These are phyloP conservation scores for Gambusia yucatana DNA, from an alignment of 2,797 vertebrate species.

Conservation along the genomic window DNA sequence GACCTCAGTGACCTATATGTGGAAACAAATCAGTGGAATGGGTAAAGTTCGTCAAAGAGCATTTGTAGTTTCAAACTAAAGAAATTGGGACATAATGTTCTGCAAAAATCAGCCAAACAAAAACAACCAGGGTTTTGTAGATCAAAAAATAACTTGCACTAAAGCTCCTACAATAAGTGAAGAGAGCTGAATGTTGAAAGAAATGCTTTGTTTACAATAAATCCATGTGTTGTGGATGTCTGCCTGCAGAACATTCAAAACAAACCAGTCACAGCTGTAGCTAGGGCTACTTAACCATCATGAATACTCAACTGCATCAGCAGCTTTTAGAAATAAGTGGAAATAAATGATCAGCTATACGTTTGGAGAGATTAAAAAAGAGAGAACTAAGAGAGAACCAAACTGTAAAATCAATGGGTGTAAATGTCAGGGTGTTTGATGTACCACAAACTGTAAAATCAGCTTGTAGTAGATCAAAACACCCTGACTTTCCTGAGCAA, in stretches of 20 bases:
- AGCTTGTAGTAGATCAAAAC: neutral
- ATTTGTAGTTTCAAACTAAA: conserved; percentile 12
- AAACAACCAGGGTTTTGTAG: neutral
- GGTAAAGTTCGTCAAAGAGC: conserved; percentile 19
- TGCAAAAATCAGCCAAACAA: neutral
- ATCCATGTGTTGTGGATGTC: neutral
- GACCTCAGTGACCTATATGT: conserved; percentile 49
- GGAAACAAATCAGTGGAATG: conserved; percentile 18
- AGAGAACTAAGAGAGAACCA: neutral
- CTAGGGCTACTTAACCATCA: neutral
- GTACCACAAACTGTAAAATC: neutral
- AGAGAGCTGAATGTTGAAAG: neutral
- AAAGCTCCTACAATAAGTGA: neutral
- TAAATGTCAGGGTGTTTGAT: no score
- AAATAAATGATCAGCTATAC: neutral
- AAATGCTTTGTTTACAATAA: neutral
- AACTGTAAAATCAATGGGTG: neutral
- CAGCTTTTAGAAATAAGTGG: neutral
- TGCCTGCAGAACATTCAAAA: neutral
- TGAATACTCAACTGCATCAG: neutral
- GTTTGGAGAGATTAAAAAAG: neutral
- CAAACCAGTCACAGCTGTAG: neutral
- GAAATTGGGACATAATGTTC: conserved; percentile 15
- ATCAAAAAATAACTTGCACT: neutral
- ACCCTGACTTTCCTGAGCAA: neutral